Base-by-base conservation (phyloP, 2,797 vertebrate species). In the Cottoperca gobio region DNA sequence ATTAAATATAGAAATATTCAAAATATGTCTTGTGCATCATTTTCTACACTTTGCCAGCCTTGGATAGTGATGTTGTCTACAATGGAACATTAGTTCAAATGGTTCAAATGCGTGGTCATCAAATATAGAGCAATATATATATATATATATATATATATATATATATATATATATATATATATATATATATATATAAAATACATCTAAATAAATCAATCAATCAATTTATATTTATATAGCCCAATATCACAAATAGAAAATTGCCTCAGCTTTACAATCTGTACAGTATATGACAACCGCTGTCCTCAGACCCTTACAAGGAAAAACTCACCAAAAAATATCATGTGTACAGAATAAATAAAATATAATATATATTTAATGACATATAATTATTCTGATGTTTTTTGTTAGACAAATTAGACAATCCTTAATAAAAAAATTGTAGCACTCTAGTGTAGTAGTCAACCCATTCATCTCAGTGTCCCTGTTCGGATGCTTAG, bases 1-100 rank as follows among this genome's bases (percentile, higher is more conserved):
- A 65, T 49, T 45, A 61, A 74, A 73, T 77, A 70, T 13, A 7
- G 0, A 73, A 69, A 55, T 57, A 69, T 40, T 59, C 6, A 28
- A 13, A 2, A 8, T n/a, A 0, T 45, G 42, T 60, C 13, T 21
- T 0, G 2, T 77, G 11, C 46, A 17, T 77, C 3, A 21, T 46
- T 73, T 31, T 49, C 4, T 19, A 40, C 2, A 33, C 8, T 6
- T 39, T 46, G n/a, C n/a, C n/a, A n/a, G 16, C 16, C 24, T 33
- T 52, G 13, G n/a, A 31, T 59, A 28, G 9, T 0, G 9, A 40
- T 58, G 8, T 11, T 58, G 19, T n/a, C 16, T 40, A 13, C 21
- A 50, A 19, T 19, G 5, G 13, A 26, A 2, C 17, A 2, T 40
- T 0, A 40, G 4, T 28, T 46, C 19, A 33, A 26, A 31, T 10